A percentile compares a stretch with the other conserved stretches of the same genome.
Evolutionary conservation across 1,140 invertebrate species (phyloP).

Genomic region (Apis mellifera): Amel_HAv3.1 CM009937.2:11812501-11813000

Average conservation of each 20-base stretch:
- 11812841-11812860: constrained; percentile 27
- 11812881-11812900: not conserved
- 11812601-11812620: too few species aligned
- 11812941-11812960: constrained; percentile 78
- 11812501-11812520: constrained; percentile 55
- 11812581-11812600: not conserved
- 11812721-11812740: constrained; percentile 11
- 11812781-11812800: not conserved
- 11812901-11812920: constrained; percentile 65
- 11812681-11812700: too few species aligned
- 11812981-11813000: constrained; percentile 75
- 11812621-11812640: not conserved
- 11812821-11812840: constrained; percentile 53
- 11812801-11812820: constrained; percentile 11
- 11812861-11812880: constrained; percentile 26
- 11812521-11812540: constrained; percentile 54
- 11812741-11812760: not conserved
- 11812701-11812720: too few species aligned
- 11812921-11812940: constrained; percentile 79
- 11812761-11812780: not conserved
- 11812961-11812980: constrained; percentile 75
- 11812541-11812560: not conserved
- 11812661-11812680: too few species aligned
- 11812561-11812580: constrained; percentile 9
- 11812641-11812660: not conserved